A percentile compares a stretch with the other conserved stretches of the same genome.
These are phyloP conservation scores for Grapholita molesta DNA, from an alignment of 1,140 invertebrate genomes.

Conservation along the genomic window DNA sequence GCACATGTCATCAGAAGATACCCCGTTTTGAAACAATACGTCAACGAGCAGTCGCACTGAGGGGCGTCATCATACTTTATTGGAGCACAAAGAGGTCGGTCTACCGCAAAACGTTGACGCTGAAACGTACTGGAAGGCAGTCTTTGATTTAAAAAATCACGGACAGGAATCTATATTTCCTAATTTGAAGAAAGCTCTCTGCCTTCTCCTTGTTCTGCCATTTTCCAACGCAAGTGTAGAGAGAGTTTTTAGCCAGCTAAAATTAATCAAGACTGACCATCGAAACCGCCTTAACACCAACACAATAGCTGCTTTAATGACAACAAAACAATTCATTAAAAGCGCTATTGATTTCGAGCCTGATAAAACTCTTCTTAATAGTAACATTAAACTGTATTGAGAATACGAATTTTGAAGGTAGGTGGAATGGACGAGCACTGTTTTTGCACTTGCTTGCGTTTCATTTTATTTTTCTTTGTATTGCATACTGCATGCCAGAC, in stretches of 20 bases:
- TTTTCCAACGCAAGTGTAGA: slow-evolving; percentile 29
- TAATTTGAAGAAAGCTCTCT: slow-evolving; percentile 28
- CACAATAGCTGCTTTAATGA: slow-evolving; percentile 28
- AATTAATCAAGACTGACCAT: slow-evolving; percentile 27
- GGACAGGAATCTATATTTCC: slow-evolving; percentile 21
- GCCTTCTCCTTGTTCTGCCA: slow-evolving; percentile 26
- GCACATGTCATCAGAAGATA: slow-evolving; percentile 21
- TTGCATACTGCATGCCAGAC: too few relatives aligned
- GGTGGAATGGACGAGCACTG: too few relatives aligned
- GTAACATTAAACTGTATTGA: not conserved
- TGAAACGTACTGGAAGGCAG: not conserved
- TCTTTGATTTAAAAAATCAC: slow-evolving; percentile 18
- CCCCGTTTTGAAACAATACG: slow-evolving; percentile 14
- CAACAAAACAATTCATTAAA: slow-evolving; percentile 19
- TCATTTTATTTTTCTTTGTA: too few relatives aligned
- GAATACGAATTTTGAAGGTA: not conserved
- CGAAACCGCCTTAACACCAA: slow-evolving; percentile 28
- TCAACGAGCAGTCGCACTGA: not conserved
- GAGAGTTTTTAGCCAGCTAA: slow-evolving; percentile 29
- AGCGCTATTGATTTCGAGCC: not conserved
- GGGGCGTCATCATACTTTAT: not conserved
- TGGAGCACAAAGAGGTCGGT: not conserved
- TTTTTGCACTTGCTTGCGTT: too few relatives aligned
- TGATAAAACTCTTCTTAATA: not conserved
- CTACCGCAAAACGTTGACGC: not conserved